phyloP scores from a whole-genome alignment of 2,888 invertebrate species.

The Scrobipalpa costella region DNA sequence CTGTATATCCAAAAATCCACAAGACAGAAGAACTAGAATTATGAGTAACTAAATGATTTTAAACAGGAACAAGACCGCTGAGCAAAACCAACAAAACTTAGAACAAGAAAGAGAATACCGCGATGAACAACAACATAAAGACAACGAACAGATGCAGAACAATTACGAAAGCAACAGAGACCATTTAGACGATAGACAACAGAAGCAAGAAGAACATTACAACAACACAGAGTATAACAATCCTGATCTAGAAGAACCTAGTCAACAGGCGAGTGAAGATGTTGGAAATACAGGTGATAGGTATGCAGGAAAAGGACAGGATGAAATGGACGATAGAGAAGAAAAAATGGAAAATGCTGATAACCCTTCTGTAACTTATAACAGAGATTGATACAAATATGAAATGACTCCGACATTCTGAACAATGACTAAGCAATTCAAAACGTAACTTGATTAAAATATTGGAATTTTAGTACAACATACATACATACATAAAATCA shows the following conservation, averaged over 20 bases:
- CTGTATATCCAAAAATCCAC: too few species aligned
- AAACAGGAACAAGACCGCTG: slow-evolving; percentile 37
- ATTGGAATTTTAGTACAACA: too few species aligned
- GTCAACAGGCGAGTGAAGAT: slow-evolving; percentile 33
- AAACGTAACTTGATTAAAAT: too few species aligned
- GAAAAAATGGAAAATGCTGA: slow-evolving; percentile 43
- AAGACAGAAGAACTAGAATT: too few species aligned
- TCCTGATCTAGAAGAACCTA: slow-evolving; percentile 30
- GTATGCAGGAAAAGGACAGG: slow-evolving; percentile 43
- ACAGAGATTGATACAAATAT: slow-evolving; percentile 33
- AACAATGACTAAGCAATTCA: too few species aligned
- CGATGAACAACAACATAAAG: slow-evolving; percentile 40
- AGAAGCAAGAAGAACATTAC: slow-evolving; percentile 43
- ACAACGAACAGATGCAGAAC: slow-evolving; percentile 43
- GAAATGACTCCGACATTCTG: too few species aligned
- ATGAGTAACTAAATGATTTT: not conserved
- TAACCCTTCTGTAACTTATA: slow-evolving; percentile 44
- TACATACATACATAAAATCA: too few species aligned
- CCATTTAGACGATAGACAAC: slow-evolving; percentile 40
- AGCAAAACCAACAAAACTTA: slow-evolving; percentile 42
- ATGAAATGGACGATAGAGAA: slow-evolving; percentile 39
- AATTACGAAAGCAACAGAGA: slow-evolving; percentile 43
- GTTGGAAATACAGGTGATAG: slow-evolving; percentile 39
- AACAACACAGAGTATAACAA: slow-evolving; percentile 32
- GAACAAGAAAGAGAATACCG: slow-evolving; percentile 46